Base-by-base conservation (phyloP, 2,888 invertebrate species). In the Caenorhabditis angaria region DNA sequence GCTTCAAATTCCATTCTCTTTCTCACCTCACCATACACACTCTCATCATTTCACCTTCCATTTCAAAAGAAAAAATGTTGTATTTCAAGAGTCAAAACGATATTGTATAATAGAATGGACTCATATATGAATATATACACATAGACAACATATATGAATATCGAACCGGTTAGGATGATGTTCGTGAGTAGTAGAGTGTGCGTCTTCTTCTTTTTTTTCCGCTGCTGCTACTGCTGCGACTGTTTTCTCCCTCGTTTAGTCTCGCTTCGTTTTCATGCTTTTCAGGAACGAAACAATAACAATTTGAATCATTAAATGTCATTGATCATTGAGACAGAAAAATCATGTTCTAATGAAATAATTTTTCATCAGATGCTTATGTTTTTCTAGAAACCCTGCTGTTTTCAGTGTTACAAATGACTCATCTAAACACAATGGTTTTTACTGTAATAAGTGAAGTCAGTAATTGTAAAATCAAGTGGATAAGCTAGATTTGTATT, bases 171-270 rank as follows among this genome's bases (percentile, higher is more conserved):
- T 71, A 63, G 70, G 14, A 41, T 41, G 66, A 66, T 66, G 66
- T 71, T 71, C 71, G 71, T 66, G 71, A 71, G 71, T 71, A 71
- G 71, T 71, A 71, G 71, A 71, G 71, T 71, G 71, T 70, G 61
- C 64, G 65, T 70, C 65, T 41, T n/a, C n/a, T n/a, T n/a, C n/a
- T n/a, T n/a, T n/a, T 63, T 61, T 35, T 6, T 14, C 35, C 35
- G 35, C 35, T 35, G 6, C 35, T 35, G 35, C 35, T 35, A 10
- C 14, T 35, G 35, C 35, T 35, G n/a, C n/a, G n/a, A n/a, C n/a
- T 41, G 41, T 51, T 51, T 51, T 51, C 51, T 51, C 25, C 51
- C 24, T 55, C 55, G 25, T n/a, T n/a, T n/a, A n/a, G n/a, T 55
- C 29, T 55, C 28, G 20, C 28, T 58, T n/a, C 22, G 20, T 28